Evolutionary conservation across 2,888 invertebrate species (phyloP), one percentile per base, ranked within the genome.

Genomic region (Ennomos erosarius): DNA sequence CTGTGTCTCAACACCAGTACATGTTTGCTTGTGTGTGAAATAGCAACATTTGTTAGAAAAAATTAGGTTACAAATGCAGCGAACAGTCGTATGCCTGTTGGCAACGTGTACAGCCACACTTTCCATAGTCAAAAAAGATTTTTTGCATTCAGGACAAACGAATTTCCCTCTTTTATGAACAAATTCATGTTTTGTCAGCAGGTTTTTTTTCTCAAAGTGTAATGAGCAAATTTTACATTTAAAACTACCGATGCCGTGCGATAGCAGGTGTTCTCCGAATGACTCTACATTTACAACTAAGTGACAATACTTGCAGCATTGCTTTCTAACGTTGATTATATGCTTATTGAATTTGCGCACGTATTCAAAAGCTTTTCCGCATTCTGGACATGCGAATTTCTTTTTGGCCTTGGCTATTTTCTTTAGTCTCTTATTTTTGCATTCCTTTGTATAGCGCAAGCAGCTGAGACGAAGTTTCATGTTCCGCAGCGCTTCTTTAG

Each of bases 41-140:
- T 73, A 81, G 53, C 87, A 87, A 4, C 67, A 55, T 10, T 69
- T 71, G 39, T 76, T 84, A 0, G 75, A 58, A 13, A 85, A 77
- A 16, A 59, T 75, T 16, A 58, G 73, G 0, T 68, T 61, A 55
- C 87, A 87, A 0, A 68, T 5, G 47, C 87, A 87, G 0, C 68
- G 13, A 0, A 63, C 63, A 0, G 69, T 60, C 10, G 64, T 68
- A 37, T 87, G 87, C 13, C 67, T 69, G 3, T 56, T 42, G 9
- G 46, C 60, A n/a, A 73, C 60, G 52, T 86, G 87, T 0, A 61
- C 48, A 0, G 70, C 57, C 2, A 84, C 59, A 10, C 70, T 62
- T 0, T 57, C 59, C 0, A 64, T 11, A 5, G 62, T 74, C 0
- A 55, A 55, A 42, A 81, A 86, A 0, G 75, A 68, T 8, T 62